A percentile compares a stretch with the other conserved stretches of the same genome.
phyloP scores from a whole-genome alignment of 2,113 vertebrate species.

The Charina bottae region DNA sequence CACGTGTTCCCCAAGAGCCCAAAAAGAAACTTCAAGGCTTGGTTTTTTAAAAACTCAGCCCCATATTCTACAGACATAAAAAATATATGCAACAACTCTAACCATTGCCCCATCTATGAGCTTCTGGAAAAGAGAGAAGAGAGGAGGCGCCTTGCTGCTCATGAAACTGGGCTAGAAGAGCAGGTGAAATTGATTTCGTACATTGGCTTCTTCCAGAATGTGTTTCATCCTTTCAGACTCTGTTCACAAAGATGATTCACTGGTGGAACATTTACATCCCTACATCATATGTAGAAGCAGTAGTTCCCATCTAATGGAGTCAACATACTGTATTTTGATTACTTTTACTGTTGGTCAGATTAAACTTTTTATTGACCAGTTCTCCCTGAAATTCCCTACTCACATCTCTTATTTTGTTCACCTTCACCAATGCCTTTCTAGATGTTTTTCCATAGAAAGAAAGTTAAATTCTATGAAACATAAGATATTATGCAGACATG shows the following conservation, averaged over 20 bases:
- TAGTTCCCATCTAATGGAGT: not conserved
- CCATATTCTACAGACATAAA: too few relatives aligned
- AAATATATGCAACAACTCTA: too few relatives aligned
- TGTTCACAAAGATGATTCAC: not conserved
- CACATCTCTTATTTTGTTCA: not conserved
- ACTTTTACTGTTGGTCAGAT: not conserved
- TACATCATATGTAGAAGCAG: not conserved
- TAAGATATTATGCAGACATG: not conserved
- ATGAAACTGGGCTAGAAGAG: not conserved
- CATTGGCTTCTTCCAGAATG: not conserved
- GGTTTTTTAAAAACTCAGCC: too few relatives aligned
- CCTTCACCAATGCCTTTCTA: too few relatives aligned
- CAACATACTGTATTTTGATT: too few relatives aligned
- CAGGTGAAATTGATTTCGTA: not conserved
- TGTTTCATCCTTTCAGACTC: not conserved
- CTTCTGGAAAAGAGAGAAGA: too few relatives aligned
- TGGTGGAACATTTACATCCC: not conserved
- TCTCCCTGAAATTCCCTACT: not conserved
- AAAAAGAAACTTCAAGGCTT: too few relatives aligned
- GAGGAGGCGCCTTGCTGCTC: too few relatives aligned
- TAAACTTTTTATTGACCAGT: not conserved
- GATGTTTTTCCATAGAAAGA: not conserved
- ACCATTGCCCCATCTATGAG: too few relatives aligned
- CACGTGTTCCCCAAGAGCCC: too few relatives aligned
- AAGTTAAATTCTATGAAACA: not conserved